Conservation (phyloP, 2,888 invertebrate species). For the Torymus tubicola region DNA sequence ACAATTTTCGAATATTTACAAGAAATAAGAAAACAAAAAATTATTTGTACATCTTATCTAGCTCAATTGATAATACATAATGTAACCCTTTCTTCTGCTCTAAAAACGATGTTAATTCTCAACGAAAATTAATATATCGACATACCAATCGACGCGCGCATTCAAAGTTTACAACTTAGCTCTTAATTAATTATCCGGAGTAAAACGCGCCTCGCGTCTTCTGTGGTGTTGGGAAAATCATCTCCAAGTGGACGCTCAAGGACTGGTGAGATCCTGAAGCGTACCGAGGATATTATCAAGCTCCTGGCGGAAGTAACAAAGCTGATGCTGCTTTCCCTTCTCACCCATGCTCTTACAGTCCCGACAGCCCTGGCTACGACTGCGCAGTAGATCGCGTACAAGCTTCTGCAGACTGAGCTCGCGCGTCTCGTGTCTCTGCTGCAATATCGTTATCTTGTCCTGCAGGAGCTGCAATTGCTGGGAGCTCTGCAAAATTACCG, state of each 20-base stretch:
- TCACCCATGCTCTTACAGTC: slow-evolving; percentile 68
- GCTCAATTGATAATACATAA: no score
- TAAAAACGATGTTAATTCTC: no score
- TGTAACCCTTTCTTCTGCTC: no score
- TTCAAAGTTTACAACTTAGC: no score
- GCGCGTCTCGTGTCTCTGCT: slow-evolving; percentile 73
- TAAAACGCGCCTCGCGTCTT: no score
- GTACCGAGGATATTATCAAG: slow-evolving; percentile 73
- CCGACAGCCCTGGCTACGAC: slow-evolving; percentile 69
- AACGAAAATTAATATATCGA: no score
- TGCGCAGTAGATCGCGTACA: slow-evolving; percentile 72
- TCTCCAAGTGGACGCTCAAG: slow-evolving; percentile 12
- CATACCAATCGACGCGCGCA: no score
- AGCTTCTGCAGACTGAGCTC: slow-evolving; percentile 73
- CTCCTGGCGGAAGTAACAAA: slow-evolving; percentile 73
- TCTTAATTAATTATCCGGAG: no score
- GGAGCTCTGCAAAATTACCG: slow-evolving; percentile 65
- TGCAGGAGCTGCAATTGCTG: slow-evolving; percentile 72
- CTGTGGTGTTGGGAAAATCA: no score
- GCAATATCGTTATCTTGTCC: slow-evolving; percentile 72
- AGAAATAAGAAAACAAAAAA: no score
- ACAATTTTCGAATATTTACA: no score
- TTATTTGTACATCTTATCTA: no score
- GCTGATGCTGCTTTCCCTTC: slow-evolving; percentile 68
- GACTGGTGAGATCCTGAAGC: slow-evolving; percentile 72